These are phyloP conservation scores for Oryzias woworae DNA, from an alignment of 2,113 vertebrate species.

Conservation along the genomic window DNA sequence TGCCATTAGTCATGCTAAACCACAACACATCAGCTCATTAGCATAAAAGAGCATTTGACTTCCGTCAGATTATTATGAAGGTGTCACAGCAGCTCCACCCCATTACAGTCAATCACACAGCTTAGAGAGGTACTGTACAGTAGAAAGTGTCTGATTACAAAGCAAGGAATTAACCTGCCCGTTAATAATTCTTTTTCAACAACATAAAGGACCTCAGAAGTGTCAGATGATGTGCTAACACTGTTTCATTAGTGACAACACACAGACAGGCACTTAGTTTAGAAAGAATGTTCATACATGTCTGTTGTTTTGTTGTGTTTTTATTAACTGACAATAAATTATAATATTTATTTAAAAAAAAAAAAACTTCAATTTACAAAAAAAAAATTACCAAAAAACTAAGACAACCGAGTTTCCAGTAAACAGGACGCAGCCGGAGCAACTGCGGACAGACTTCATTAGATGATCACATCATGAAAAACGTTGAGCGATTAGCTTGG, in stretches of 20 bases:
- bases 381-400: too few species aligned
- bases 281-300: not conserved
- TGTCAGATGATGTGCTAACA: not conserved
- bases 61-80: conserved; percentile 73
- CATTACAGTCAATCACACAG: conserved; percentile 67
- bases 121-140: conserved; percentile 50
- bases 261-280: not conserved
- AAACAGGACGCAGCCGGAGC: too few species aligned
- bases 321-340: too few species aligned
- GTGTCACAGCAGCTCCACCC: conserved; percentile 65
- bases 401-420: too few species aligned
- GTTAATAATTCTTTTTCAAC: conserved; percentile 40
- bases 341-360: too few species aligned
- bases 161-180: conserved; percentile 48
- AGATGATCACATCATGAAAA: too few species aligned
- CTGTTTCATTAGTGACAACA: not conserved
- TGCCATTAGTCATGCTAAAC: conserved; percentile 74
- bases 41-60: conserved; percentile 69
- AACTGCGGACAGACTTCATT: too few species aligned
- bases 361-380: too few species aligned
- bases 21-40: conserved; percentile 69
- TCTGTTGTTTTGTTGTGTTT: too few species aligned
- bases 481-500: too few species aligned
- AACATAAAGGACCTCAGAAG: conserved; percentile 36
- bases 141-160: conserved; percentile 51